Conservation (phyloP, 2,797 vertebrate species). For the Oreortyx pictus region DNA sequence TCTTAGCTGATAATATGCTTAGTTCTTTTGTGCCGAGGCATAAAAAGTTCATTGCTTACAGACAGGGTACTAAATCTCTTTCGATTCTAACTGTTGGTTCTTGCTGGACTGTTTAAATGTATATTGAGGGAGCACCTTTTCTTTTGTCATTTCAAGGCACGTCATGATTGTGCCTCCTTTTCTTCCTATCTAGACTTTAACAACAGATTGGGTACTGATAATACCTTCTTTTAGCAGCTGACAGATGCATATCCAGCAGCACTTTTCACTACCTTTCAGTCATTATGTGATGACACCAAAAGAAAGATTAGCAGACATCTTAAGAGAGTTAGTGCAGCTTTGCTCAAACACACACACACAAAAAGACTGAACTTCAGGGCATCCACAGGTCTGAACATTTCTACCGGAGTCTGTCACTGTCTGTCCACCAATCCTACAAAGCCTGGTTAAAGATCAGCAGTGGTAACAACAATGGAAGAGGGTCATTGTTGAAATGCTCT, state of each 20-base stretch:
- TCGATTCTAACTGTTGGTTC: neutral
- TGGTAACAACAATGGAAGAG: slow-evolving; percentile 44
- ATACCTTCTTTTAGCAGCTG: neutral
- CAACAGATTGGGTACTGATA: neutral
- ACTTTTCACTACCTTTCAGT: neutral
- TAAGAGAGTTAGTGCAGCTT: neutral
- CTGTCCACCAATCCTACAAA: slow-evolving; percentile 57
- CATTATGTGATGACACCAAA: neutral
- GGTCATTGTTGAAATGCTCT: slow-evolving; percentile 36
- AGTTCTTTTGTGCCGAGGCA: neutral
- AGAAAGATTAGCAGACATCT: neutral
- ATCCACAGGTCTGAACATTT: slow-evolving; percentile 40
- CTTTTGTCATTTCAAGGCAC: neutral
- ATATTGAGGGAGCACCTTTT: neutral
- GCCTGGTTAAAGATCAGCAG: slow-evolving; percentile 54
- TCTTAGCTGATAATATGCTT: neutral
- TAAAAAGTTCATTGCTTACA: slow-evolving; percentile 6
- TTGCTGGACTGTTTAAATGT: neutral
- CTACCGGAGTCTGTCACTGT: slow-evolving; percentile 52
- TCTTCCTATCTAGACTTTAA: neutral
- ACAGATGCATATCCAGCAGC: neutral
- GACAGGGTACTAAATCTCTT: neutral
- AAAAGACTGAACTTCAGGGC: neutral
- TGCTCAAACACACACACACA: neutral
- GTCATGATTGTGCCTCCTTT: neutral